These are phyloP conservation scores for Drosophila paramelanica DNA, from an alignment of 2,888 invertebrate species.

Conservation along the genomic window DNA sequence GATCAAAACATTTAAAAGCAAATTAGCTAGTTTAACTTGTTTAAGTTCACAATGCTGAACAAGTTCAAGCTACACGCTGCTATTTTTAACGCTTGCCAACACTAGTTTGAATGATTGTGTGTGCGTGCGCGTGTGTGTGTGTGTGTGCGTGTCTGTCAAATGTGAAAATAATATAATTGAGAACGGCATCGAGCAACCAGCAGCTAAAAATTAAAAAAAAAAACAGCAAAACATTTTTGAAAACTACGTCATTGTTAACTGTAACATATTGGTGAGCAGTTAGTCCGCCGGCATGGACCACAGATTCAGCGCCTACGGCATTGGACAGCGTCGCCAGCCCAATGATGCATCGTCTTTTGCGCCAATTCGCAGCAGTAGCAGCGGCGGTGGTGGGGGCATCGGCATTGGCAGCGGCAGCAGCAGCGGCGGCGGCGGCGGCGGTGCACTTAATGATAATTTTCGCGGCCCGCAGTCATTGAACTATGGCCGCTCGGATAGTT, in stretches of 20 bases:
- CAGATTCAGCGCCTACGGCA: conserved; percentile 62
- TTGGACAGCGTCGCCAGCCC: conserved; percentile 57
- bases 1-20: neutral
- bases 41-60: neutral
- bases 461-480: conserved; percentile 39
- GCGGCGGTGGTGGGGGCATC: conserved; percentile 13
- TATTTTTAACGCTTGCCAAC: conserved; percentile 14
- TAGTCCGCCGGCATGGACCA: conserved; percentile 45
- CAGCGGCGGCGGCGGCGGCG: conserved; percentile 14
- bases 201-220: conserved; percentile 3
- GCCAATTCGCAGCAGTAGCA: conserved; percentile 45
- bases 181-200: conserved; percentile 35
- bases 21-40: neutral
- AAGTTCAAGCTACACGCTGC: conserved; percentile 1
- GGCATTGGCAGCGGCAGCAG: neutral
- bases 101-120: conserved; percentile 13
- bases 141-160: conserved; percentile 50
- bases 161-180: conserved; percentile 48
- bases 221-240: conserved; percentile 3
- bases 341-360: conserved; percentile 56
- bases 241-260: conserved; percentile 8
- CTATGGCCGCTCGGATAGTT: conserved; percentile 20
- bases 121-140: conserved; percentile 6
- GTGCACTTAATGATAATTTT: conserved; percentile 35
- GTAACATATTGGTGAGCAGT: conserved; percentile 9